Evolutionary conservation across 2,797 vertebrate species (phyloP).

Genomic region (Acanthiza pusilla): DNA sequence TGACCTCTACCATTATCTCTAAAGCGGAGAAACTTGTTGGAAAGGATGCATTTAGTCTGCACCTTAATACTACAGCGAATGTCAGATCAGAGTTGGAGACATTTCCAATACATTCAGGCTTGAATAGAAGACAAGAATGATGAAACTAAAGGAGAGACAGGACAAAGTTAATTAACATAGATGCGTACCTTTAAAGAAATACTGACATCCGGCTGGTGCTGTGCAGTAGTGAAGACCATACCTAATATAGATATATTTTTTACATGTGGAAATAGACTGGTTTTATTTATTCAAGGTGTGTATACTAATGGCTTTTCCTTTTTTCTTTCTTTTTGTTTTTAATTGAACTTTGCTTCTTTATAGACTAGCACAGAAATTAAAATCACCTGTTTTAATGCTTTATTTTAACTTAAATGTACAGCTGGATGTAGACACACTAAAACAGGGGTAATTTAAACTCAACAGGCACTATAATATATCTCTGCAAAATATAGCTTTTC

Average conservation of each 20-base stretch:
- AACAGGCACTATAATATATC: neutral
- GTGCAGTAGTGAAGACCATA: neutral
- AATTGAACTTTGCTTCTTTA: neutral
- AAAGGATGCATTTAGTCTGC: neutral
- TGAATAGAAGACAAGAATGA: neutral
- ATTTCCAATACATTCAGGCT: neutral
- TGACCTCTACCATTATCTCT: neutral
- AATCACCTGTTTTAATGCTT: neutral
- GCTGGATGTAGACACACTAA: neutral
- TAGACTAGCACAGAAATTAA: neutral
- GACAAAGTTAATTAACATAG: neutral
- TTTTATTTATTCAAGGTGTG: neutral
- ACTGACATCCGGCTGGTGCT: neutral
- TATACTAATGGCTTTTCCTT: neutral
- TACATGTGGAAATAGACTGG: neutral
- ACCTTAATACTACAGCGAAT: neutral
- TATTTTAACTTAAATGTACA: neutral
- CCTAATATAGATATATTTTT: neutral
- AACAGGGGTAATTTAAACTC: neutral
- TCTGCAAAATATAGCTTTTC: neutral
- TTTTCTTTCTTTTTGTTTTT: neutral
- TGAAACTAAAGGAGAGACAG: neutral
- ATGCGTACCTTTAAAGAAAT: neutral
- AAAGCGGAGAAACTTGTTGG: neutral
- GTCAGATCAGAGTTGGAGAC: neutral